Percentiles rank a stretch among this genome's conserved stretches.
Conservation (phyloP, 92 coral and sea anemone species). For the Siderastrea siderea region DNA sequence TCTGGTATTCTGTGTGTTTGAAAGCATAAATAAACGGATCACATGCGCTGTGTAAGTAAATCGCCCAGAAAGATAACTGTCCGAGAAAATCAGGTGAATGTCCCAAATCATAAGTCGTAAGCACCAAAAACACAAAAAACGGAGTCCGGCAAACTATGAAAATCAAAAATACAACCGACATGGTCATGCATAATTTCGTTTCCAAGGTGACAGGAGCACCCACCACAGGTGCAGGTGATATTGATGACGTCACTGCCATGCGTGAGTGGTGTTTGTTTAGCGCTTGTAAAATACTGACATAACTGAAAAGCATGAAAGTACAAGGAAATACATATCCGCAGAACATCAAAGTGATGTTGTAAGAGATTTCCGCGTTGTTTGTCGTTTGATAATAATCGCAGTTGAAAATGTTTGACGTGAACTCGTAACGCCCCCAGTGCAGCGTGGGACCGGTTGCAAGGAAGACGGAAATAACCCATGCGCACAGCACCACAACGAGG, state of each 20-base stretch:
- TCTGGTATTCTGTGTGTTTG: conserved; percentile 88
- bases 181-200: conserved; percentile 80
- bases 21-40: conserved; percentile 96
- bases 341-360: conserved; percentile 83
- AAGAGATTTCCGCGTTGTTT: conserved; percentile 78
- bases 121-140: conserved; percentile 82
- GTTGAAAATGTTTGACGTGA: conserved; percentile 92
- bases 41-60: conserved; percentile 94
- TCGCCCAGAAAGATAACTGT: conserved; percentile 97
- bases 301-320: conserved; percentile 77
- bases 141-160: conserved; percentile 95
- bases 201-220: conserved; percentile 79
- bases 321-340: conserved; percentile 87
- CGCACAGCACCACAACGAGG: conserved; percentile 88
- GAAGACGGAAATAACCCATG: conserved; percentile 87
- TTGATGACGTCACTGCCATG: conserved; percentile 70
- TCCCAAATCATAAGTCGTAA: conserved; percentile 65
- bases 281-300: conserved; percentile 77
- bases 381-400: conserved; percentile 89
- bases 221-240: conserved; percentile 75
- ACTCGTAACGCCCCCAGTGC: conserved; percentile 98
- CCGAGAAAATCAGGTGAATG: conserved; percentile 84
- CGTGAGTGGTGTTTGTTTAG: conserved; percentile 74
- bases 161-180: conserved; percentile 76
- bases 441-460: conserved; percentile 92